phyloP scores from a whole-genome alignment of 2,113 vertebrate genomes.

The Chamaetylas fuelleborni region DNA sequence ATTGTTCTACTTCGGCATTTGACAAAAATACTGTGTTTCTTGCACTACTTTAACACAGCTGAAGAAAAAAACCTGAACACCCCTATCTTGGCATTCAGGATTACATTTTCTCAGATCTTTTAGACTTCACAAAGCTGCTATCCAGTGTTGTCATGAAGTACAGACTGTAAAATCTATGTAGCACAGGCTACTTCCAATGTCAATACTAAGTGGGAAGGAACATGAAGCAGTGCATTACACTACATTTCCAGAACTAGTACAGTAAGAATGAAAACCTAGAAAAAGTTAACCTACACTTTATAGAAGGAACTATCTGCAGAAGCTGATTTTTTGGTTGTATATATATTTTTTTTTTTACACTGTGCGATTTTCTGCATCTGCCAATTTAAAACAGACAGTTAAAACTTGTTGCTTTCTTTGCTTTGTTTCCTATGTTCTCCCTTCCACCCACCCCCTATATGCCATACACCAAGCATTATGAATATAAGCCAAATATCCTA shows the following conservation, averaged over 20 bases:
- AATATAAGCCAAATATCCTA: constrained; percentile 79
- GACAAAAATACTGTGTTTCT: constrained; percentile 65
- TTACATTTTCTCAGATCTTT: constrained; percentile 68
- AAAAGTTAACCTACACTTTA: constrained; percentile 69
- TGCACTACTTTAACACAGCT: constrained; percentile 64
- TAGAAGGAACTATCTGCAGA: constrained; percentile 73
- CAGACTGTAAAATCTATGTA: constrained; percentile 69
- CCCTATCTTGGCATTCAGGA: constrained; percentile 74
- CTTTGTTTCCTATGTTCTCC: constrained; percentile 52
- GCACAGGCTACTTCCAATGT: constrained; percentile 76
- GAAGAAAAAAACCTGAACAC: constrained; percentile 70
- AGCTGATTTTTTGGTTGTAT: constrained; percentile 80
- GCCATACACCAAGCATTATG: constrained; percentile 75
- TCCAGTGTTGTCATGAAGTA: constrained; percentile 81
- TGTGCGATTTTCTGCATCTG: constrained; percentile 66
- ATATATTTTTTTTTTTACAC: constrained; percentile 51
- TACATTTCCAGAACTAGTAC: constrained; percentile 74
- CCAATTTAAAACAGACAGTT: constrained; percentile 70
- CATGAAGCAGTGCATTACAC: constrained; percentile 73
- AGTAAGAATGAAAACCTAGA: constrained; percentile 71
- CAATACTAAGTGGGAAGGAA: constrained; percentile 70
- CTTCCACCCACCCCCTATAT: constrained; percentile 51
- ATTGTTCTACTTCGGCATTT: constrained; percentile 54
- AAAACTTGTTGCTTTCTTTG: constrained; percentile 59
- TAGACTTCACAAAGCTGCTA: constrained; percentile 75